Conservation (phyloP, 2,113 vertebrate genomes). For the Phalacrocorax pelagicus region DNA sequence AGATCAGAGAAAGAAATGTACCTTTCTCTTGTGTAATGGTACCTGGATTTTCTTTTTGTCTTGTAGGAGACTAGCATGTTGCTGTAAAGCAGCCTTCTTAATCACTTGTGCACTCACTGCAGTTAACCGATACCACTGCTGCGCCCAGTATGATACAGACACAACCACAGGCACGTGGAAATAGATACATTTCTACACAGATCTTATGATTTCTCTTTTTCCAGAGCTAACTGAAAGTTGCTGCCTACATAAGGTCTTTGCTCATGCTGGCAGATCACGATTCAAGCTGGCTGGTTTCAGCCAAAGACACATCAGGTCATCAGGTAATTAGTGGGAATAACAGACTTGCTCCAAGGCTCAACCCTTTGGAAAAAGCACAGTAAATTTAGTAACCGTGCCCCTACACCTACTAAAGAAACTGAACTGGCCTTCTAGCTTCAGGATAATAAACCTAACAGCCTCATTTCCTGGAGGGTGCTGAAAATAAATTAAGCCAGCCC, state of each 20-base stretch:
- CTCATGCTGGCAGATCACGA: not conserved
- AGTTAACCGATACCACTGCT: not conserved
- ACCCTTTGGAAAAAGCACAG: not conserved
- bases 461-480: slow-evolving; percentile 33
- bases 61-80: not conserved
- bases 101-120: not conserved
- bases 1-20: slow-evolving; percentile 63
- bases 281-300: not conserved
- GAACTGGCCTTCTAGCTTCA: not conserved
- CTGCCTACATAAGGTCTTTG: not conserved
- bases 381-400: not conserved
- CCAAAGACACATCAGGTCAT: not conserved
- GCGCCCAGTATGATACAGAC: fast-evolving
- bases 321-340: not conserved
- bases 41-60: slow-evolving; percentile 53
- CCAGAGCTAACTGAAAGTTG: not conserved
- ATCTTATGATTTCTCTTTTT: not conserved
- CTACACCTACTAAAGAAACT: not conserved
- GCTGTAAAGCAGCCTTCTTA: not conserved
- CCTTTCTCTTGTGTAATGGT: slow-evolving; percentile 66
- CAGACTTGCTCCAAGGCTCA: not conserved
- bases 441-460: slow-evolving; percentile 18
- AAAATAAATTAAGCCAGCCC: slow-evolving; percentile 24
- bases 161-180: not conserved
- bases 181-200: not conserved